phyloP scores from a whole-genome alignment of 2,888 invertebrate genomes.

The Rhingia campestris region DNA sequence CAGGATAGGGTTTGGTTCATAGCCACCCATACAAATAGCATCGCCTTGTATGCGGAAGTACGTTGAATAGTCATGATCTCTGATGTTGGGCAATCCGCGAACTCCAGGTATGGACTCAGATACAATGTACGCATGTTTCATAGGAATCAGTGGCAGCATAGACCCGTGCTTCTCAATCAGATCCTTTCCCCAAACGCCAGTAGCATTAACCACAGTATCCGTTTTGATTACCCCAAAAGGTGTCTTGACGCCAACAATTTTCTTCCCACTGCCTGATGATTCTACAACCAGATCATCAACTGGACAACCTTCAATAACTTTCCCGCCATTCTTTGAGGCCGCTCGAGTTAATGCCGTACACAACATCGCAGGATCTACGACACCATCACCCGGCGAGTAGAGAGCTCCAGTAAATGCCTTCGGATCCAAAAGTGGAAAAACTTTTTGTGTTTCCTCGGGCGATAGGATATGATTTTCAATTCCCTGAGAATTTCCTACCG shows the following conservation, averaged over 20 bases:
- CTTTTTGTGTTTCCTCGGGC: constrained; percentile 88
- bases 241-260: constrained; percentile 90
- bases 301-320: constrained; percentile 89
- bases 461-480: constrained; percentile 89
- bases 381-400: constrained; percentile 91
- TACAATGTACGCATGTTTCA: constrained; percentile 95
- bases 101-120: constrained; percentile 90
- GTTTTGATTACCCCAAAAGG: constrained; percentile 88
- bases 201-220: constrained; percentile 88
- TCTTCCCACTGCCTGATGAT: constrained; percentile 84
- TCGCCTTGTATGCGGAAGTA: constrained; percentile 94
- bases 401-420: constrained; percentile 89
- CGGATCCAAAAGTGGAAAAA: constrained; percentile 91
- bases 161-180: constrained; percentile 83
- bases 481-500: constrained; percentile 90
- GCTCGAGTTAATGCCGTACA: constrained; percentile 89
- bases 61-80: constrained; percentile 92
- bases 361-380: constrained; percentile 92
- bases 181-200: constrained; percentile 91
- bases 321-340: constrained; percentile 88
- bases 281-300: constrained; percentile 89
- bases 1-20: constrained; percentile 92
- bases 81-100: constrained; percentile 89
- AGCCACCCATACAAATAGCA: constrained; percentile 92
- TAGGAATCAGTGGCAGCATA: constrained; percentile 89